Conservation (phyloP, 1,140 invertebrate genomes). For the Antheraea mylitta region DNA sequence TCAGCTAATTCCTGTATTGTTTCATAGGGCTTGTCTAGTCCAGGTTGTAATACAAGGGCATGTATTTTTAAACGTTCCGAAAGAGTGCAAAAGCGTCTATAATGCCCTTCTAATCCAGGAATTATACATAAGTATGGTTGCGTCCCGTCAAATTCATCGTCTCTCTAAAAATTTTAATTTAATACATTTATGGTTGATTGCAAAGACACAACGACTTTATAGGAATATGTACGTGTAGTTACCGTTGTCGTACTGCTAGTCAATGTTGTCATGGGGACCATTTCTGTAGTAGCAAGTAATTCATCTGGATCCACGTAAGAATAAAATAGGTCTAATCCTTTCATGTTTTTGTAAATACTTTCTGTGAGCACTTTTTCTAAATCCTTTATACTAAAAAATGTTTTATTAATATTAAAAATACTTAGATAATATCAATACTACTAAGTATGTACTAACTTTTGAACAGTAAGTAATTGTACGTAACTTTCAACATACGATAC, state of each 20-base stretch:
- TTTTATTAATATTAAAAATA: no score
- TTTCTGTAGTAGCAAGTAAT: constrained; percentile 25
- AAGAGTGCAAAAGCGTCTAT: constrained; percentile 25
- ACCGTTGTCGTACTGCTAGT: constrained; percentile 21
- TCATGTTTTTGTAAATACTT: constrained; percentile 36
- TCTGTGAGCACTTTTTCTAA: constrained; percentile 6
- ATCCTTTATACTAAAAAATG: constrained; percentile 13
- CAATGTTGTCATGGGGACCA: constrained; percentile 32
- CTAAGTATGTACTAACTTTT: constrained; percentile 8
- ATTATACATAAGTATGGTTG: constrained; percentile 38
- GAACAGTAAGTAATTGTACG: background rate
- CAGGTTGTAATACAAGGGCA: constrained; percentile 29
- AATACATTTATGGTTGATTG: background rate
- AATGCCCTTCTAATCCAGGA: constrained; percentile 44
- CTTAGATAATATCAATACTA: no score
- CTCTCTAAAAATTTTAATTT: constrained; percentile 24
- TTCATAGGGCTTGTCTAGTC: constrained; percentile 15
- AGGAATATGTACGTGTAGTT: background rate
- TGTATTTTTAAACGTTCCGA: constrained; percentile 27
- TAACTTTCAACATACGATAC: background rate
- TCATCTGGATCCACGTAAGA: constrained; percentile 34
- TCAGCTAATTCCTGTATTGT: no score
- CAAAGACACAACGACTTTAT: background rate
- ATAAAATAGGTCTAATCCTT: constrained; percentile 31
- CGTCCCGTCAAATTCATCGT: constrained; percentile 38